Evolutionary conservation across 2,113 vertebrate species (phyloP), one percentile per base, ranked within the genome.

Genomic region (Sisor rabdophorus): DNA sequence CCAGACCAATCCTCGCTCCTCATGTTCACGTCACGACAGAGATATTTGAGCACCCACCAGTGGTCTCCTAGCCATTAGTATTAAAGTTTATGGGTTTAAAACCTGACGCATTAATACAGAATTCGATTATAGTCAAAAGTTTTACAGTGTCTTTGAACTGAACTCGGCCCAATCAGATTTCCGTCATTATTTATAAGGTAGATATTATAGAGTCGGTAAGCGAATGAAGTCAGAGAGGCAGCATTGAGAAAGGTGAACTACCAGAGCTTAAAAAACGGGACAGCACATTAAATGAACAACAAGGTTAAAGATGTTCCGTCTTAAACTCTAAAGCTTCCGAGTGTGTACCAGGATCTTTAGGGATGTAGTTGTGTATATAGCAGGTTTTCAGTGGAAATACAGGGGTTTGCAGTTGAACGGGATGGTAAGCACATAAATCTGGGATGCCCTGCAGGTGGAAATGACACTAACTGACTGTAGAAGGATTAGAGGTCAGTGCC

Each of bases 391-490:
- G 47, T 68, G 58, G 56, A 77, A 81, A 69, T 53, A 58, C 73
- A 44, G 48, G 53, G 40, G 26, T 56, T 63, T 72, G 60, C 67
- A 70, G 52, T 50, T 53, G 68, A 44, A 60, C 69, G 55, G 65
- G 85, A 86, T 86, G 85, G 86, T 84, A 82, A 84, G 88, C 86
- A 87, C 83, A 90, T 90, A 89, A 89, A 90, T 91, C 89, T 89
- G 72, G 77, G 75, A 71, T 83, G 87, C 89, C 89, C 89, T 85
- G 86, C 68, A 87, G 91, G 86, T 87, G 85, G 77, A 80, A 88
- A 80, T 81, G 82, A 73, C 86, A 83, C 87, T 91, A 92, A 93
- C 91, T 91, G 90, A 88, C 87, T 84, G 86, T 69, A 88, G 86
- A 75, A 24, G 80, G 86, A 88, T 85, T 79, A 87, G 82, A 85